Conservation (phyloP, 2,113 vertebrate genomes). For the Tupaia chinensis region DNA sequence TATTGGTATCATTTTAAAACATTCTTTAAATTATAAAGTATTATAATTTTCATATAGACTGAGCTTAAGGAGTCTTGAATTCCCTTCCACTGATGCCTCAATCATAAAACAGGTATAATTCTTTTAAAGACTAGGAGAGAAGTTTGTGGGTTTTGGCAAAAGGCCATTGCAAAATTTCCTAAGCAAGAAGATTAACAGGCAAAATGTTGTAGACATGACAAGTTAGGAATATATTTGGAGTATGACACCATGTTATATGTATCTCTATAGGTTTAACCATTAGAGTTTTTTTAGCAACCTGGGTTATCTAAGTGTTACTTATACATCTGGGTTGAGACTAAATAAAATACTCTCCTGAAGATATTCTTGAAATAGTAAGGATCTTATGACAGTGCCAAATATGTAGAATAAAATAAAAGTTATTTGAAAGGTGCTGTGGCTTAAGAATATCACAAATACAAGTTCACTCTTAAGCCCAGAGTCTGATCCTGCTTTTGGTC, state of each 20-base stretch:
- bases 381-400: not conserved
- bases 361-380: constrained; percentile 42
- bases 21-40: constrained; percentile 47
- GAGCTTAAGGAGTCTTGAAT: constrained; percentile 49
- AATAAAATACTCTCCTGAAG: constrained; percentile 33
- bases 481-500: not conserved
- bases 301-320: not conserved
- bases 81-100: constrained; percentile 53
- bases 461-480: not conserved
- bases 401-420: not conserved
- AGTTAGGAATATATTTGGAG: constrained; percentile 47
- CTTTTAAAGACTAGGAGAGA: constrained; percentile 33
- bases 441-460: not conserved
- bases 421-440: not conserved
- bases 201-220: constrained; percentile 10
- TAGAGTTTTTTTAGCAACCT: constrained; percentile 17
- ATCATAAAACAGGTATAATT: constrained; percentile 55
- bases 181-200: constrained; percentile 35
- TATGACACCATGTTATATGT: not conserved
- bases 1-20: constrained; percentile 36
- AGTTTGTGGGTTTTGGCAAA: constrained; percentile 48
- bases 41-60: constrained; percentile 48
- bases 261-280: not conserved
- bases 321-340: not conserved
- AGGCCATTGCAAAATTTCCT: constrained; percentile 28